These are phyloP conservation scores for Hirtodrosophila histrioides DNA, from an alignment of 2,888 invertebrate species.

Conservation along the genomic window DNA sequence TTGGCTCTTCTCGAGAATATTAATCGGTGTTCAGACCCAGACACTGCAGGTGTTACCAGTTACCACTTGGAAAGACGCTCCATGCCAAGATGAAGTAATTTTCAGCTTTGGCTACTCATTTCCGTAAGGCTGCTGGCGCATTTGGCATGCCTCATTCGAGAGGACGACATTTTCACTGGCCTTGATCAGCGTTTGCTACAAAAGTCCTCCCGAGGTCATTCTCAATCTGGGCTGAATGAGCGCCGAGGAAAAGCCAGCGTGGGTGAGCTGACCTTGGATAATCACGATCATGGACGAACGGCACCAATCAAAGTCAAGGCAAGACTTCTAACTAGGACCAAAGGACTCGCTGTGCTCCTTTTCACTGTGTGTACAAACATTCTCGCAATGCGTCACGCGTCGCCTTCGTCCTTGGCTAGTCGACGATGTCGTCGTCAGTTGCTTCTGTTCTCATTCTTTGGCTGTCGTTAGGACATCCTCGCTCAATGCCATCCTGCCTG, in stretches of 20 bases:
- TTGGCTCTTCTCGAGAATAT: conserved; percentile 20
- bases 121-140: conserved; percentile 24
- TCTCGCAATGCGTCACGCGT: conserved; percentile 69
- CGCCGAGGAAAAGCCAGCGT: conserved; percentile 44
- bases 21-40: conserved; percentile 38
- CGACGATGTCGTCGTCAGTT: conserved; percentile 39
- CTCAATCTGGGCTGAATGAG: conserved; percentile 23
- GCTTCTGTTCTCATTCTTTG: conserved; percentile 63
- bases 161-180: conserved; percentile 67
- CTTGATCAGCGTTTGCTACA: conserved; percentile 52
- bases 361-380: conserved; percentile 74
- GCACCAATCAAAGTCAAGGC: conserved; percentile 69
- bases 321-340: conserved; percentile 13
- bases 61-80: conserved; percentile 20
- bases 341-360: conserved; percentile 60
- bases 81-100: conserved; percentile 59
- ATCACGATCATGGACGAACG: conserved; percentile 32
- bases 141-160: conserved; percentile 61
- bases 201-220: conserved; percentile 51
- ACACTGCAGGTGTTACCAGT: conserved; percentile 47
- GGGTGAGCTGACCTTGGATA: conserved; percentile 63
- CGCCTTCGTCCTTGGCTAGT: conserved; percentile 61
- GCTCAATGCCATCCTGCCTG: conserved; percentile 68
- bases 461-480: conserved; percentile 51
- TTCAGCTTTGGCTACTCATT: conserved; percentile 42